phyloP scores from a whole-genome alignment of 2,888 invertebrate species.

The Polymixis lichenea region DNA sequence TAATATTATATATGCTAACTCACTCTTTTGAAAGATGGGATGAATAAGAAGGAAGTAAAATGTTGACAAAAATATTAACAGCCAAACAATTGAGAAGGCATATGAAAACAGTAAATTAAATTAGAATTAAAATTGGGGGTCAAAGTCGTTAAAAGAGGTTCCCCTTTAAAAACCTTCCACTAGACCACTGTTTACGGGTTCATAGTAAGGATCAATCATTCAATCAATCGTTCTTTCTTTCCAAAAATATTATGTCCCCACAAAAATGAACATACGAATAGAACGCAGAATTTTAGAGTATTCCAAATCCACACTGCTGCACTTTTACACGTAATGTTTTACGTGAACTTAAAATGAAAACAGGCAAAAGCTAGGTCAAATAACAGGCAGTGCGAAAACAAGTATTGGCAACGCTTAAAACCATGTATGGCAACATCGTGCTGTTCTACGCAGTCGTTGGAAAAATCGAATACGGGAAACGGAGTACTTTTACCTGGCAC shows the following conservation, averaged over 20 bases:
- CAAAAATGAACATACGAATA: background rate
- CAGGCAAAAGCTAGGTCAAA: slow-evolving; percentile 52
- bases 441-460: slow-evolving; percentile 35
- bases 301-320: background rate
- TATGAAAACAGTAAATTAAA: background rate
- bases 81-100: background rate
- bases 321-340: background rate
- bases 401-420: slow-evolving; percentile 51
- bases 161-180: background rate
- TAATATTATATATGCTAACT: too few species aligned
- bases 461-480: slow-evolving; percentile 58
- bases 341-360: slow-evolving; percentile 30
- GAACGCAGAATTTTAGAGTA: background rate
- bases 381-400: slow-evolving; percentile 47
- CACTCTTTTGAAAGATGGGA: too few species aligned
- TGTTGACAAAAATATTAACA: background rate
- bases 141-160: background rate
- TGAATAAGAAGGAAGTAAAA: too few species aligned
- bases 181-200: background rate
- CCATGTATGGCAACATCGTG: slow-evolving; percentile 54
- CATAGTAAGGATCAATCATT: background rate
- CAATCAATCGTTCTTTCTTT: background rate
- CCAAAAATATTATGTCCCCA: background rate
- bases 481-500: slow-evolving; percentile 20
- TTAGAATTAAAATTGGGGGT: background rate